Evolutionary conservation across 2,113 vertebrate genomes (phyloP).

Genomic region (Sturnus vulgaris): DNA sequence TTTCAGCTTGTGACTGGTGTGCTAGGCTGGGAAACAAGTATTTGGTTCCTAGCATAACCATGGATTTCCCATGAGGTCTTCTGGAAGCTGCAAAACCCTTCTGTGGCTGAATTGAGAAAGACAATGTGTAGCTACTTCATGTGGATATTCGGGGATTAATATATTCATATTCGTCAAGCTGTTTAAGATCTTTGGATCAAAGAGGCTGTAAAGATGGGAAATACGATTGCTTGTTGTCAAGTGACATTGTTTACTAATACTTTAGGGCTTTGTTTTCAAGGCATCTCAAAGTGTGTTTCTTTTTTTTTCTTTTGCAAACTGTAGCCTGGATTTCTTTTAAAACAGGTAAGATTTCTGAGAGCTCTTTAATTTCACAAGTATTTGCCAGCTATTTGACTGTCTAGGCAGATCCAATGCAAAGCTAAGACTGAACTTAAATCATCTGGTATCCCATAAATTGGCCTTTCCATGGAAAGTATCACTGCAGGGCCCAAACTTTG

Average conservation of each 20-base stretch:
- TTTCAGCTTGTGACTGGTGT: neutral
- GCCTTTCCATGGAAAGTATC: neutral
- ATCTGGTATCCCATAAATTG: neutral
- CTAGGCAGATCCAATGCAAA: neutral
- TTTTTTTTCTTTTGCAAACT: conserved; percentile 41
- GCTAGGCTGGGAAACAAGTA: neutral
- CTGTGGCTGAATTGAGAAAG: neutral
- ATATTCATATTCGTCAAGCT: neutral
- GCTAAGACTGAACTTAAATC: neutral
- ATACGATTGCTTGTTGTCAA: conserved; percentile 12
- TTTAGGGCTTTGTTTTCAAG: conserved; percentile 46
- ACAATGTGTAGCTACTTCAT: neutral
- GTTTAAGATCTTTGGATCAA: neutral
- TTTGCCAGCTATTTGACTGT: neutral
- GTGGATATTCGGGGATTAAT: neutral
- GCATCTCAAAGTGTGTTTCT: conserved; percentile 40
- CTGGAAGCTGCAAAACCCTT: neutral
- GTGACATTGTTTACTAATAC: conserved; percentile 4
- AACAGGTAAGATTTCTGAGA: conserved; percentile 44
- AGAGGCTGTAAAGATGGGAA: neutral
- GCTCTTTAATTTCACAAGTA: neutral
- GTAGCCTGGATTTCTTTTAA: conserved; percentile 60
- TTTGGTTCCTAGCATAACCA: neutral
- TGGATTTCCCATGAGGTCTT: neutral
- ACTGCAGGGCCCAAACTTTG: neutral